Evolutionary conservation across 2,797 vertebrate genomes (phyloP), one percentile per base, ranked within the genome.

Genomic region (Setipinna tenuifilis): DNA sequence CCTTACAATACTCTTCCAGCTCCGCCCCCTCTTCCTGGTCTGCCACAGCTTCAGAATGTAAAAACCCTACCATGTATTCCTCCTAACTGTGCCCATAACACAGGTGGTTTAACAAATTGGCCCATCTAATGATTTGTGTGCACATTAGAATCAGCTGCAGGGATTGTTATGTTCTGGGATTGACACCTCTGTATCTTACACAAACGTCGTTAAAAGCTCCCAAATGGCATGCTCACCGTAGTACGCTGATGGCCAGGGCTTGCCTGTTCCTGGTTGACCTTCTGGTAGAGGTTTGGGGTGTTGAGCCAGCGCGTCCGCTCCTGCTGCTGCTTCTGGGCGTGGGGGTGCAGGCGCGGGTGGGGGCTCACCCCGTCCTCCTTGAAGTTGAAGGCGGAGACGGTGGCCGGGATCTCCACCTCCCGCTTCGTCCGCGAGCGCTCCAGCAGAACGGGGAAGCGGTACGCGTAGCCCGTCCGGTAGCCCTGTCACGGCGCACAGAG

Each of bases 221-320:
- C 28, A 78, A 82, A n/a, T 25, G 41, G 5, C 6, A 3, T 57
- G 0, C 95, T 96, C 89, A 99, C 98, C 68, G 95, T 97, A 84
- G 96, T 96, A 90, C 97, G 97, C 83, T 93, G 94, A 4, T 97
- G 96, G 61, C 96, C 95, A 0, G 96, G 97, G 89, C 95, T 94
- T 44, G 96, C 93, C 80, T 97, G 96, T 0, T 97, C 96, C 91
- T 98, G 96, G 54, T 90, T 98, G 92, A 99, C 96, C 87, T 97
- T 96, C 88, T 97, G 95, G 94, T 99, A 99, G 87, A 95, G 96
- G 93, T 99, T 99, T 83, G 98, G 98, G 0, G 98, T 98, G 94
- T 99, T 99, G 86, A 99, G 97, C 98, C 98, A 99, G 35, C 98
- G 95, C 0, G 98, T 98, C 93, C 97, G 98, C 93, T 99, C 98